Conservation (phyloP, 1,140 invertebrate genomes). For the Pseudobourletiella spinata region DNA sequence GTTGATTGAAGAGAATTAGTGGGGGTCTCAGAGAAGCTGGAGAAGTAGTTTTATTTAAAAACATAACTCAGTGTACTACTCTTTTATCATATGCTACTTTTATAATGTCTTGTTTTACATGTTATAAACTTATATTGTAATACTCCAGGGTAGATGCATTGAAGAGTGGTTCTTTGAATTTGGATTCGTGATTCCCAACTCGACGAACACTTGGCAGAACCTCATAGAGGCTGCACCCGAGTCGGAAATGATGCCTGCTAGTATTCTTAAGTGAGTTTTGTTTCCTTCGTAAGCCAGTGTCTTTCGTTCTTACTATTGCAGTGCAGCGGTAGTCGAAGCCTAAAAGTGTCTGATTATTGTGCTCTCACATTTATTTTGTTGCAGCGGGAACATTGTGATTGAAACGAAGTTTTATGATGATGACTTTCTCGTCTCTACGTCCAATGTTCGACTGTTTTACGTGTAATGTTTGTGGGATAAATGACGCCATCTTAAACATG, state of each 20-base stretch:
- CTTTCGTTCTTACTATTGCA: too few species aligned
- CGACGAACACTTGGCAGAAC: conserved; percentile 98
- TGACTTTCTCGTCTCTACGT: conserved; percentile 87
- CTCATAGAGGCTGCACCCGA: conserved; percentile 97
- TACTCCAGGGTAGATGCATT: conserved; percentile 65
- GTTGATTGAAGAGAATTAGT: too few species aligned
- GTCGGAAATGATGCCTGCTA: conserved; percentile 99
- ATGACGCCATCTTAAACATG: not conserved
- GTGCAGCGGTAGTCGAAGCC: too few species aligned
- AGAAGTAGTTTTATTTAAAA: too few species aligned
- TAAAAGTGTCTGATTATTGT: too few species aligned
- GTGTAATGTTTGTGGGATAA: conserved; percentile 51
- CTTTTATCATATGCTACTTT: too few species aligned
- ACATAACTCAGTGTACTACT: too few species aligned
- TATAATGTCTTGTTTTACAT: too few species aligned
- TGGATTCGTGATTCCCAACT: conserved; percentile 97
- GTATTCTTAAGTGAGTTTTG: conserved; percentile 73
- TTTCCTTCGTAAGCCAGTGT: too few species aligned
- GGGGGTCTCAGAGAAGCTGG: too few species aligned
- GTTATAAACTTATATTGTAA: too few species aligned
- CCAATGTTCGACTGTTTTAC: conserved; percentile 90
- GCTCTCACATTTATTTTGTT: conserved; percentile 45
- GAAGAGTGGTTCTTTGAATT: conserved; percentile 99
- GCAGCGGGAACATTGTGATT: conserved; percentile 95
- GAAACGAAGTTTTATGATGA: conserved; percentile 98